These are phyloP conservation scores for Sigmodon hispidus DNA, from an alignment of 2,113 vertebrate species.

Conservation along the genomic window DNA sequence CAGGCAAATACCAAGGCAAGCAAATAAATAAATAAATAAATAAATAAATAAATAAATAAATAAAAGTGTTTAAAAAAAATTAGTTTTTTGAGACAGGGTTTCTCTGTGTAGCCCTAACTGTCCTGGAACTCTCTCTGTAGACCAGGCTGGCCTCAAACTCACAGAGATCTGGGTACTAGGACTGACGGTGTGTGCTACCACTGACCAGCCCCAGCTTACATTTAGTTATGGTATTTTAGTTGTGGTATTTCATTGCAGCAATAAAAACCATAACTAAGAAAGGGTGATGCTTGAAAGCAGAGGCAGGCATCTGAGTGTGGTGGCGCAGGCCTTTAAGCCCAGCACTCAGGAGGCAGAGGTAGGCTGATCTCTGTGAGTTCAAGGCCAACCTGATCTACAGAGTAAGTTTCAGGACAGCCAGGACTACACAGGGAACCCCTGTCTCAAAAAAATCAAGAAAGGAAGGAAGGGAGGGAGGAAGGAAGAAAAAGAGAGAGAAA, in stretches of 20 bases:
- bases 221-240: not conserved
- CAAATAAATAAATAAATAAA: too few species aligned
- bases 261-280: not conserved
- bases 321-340: not conserved
- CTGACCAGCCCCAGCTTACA: not conserved
- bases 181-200: too few species aligned
- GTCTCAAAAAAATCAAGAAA: too few species aligned
- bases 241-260: not conserved
- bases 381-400: not conserved
- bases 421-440: not conserved
- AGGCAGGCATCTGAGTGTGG: not conserved
- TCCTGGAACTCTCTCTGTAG: too few species aligned
- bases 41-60: too few species aligned
- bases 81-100: too few species aligned
- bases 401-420: not conserved
- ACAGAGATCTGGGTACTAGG: too few species aligned
- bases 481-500: not conserved
- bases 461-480: not conserved
- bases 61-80: too few species aligned
- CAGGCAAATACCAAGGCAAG: too few species aligned
- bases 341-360: not conserved
- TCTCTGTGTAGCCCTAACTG: too few species aligned
- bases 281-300: not conserved
- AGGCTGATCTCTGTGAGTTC: not conserved
- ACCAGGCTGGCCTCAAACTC: too few species aligned